A percentile compares a stretch with the other conserved stretches of the same genome.
phyloP scores from a whole-genome alignment of 2,113 vertebrate species.

The Gymnocephalus cernua region DNA sequence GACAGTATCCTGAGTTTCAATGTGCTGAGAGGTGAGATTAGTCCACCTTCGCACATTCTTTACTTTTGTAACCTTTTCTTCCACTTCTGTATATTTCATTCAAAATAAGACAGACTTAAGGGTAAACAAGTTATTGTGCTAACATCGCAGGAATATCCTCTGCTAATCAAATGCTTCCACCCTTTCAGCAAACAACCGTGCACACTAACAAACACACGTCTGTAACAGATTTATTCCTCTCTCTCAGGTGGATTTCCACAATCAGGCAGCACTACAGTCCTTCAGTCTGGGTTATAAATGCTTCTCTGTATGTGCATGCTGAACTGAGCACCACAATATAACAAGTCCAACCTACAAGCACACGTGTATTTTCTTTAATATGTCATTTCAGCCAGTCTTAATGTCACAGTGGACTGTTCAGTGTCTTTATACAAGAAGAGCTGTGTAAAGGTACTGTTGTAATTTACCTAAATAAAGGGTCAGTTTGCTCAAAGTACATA shows the following conservation, averaged over 20 bases:
- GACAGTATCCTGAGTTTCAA: background rate
- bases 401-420: conserved; percentile 25
- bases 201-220: conserved; percentile 37
- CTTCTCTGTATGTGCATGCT: conserved; percentile 14
- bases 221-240: conserved; percentile 12
- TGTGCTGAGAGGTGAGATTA: background rate
- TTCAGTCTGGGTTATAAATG: conserved; percentile 34
- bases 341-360: background rate
- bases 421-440: background rate
- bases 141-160: conserved; percentile 15
- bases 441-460: background rate
- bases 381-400: background rate
- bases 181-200: conserved; percentile 50
- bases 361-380: conserved; percentile 26
- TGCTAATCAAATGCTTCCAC: conserved; percentile 58
- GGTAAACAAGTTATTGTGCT: conserved; percentile 36
- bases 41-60: background rate
- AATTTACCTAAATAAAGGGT: background rate
- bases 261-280: background rate
- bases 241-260: conserved; percentile 41
- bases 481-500: conserved; percentile 1
- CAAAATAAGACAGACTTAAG: background rate
- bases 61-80: conserved; percentile 2
- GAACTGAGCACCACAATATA: conserved; percentile 5
- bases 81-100: conserved; percentile 51